Evolutionary conservation across 2,797 vertebrate species (phyloP).

Genomic region (Taenioides sp.): DNA sequence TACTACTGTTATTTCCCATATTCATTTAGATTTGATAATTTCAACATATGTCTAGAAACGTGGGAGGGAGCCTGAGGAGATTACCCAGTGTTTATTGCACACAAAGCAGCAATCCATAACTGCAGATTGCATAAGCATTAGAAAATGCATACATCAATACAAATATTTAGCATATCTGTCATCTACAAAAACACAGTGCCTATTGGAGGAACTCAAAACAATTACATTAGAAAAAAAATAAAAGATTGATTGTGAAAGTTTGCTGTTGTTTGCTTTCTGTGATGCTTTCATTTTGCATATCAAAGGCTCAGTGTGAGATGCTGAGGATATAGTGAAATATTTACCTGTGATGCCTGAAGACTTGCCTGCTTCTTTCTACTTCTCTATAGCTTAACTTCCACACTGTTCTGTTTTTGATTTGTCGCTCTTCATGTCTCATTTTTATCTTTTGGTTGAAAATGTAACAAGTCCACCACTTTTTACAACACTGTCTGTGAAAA

Average conservation of each 20-base stretch:
- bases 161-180: conserved; percentile 6
- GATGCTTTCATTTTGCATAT: conserved; percentile 55
- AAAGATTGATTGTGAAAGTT: conserved; percentile 15
- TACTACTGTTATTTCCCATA: background rate
- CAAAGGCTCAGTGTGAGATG: conserved; percentile 47
- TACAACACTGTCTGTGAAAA: background rate
- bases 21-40: conserved; percentile 1
- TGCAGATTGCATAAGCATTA: background rate
- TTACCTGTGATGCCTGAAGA: conserved; percentile 53
- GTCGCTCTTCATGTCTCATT: conserved; percentile 7
- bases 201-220: background rate
- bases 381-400: conserved; percentile 16
- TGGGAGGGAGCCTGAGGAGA: background rate
- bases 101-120: background rate
- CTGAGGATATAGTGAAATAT: conserved; percentile 57
- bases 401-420: conserved; percentile 27
- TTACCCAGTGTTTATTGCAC: background rate
- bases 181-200: conserved; percentile 4
- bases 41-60: background rate
- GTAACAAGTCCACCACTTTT: conserved; percentile 14
- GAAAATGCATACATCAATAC: background rate
- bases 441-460: conserved; percentile 10
- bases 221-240: conserved; percentile 20
- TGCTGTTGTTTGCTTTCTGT: conserved; percentile 29
- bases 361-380: conserved; percentile 14